These are phyloP conservation scores for Cirrhinus molitorella DNA, from an alignment of 2,797 vertebrate genomes.

Conservation along the genomic window DNA sequence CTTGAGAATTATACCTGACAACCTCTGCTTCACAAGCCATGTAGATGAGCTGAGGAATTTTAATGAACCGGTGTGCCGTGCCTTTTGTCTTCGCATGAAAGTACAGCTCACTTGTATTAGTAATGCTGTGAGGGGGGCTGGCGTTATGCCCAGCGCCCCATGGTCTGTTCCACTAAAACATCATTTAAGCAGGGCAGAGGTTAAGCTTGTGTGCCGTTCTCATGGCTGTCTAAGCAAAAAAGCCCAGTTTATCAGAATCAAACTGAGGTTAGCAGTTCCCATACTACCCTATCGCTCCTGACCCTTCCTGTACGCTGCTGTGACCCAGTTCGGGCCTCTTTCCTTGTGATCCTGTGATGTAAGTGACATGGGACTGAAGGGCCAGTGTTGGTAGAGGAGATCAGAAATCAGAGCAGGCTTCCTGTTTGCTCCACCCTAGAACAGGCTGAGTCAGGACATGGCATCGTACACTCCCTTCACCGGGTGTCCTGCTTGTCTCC, in stretches of 20 bases:
- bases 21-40: constrained; percentile 42
- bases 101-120: constrained; percentile 34
- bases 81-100: constrained; percentile 50
- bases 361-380: constrained; percentile 63
- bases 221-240: constrained; percentile 55
- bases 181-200: constrained; percentile 48
- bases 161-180: constrained; percentile 63
- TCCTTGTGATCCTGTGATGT: constrained; percentile 67
- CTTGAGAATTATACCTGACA: constrained; percentile 59
- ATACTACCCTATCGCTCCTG: constrained; percentile 57
- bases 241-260: constrained; percentile 54
- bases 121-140: constrained; percentile 54
- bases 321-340: constrained; percentile 38
- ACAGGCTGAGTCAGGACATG: constrained; percentile 52
- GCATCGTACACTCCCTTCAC: constrained; percentile 3
- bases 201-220: constrained; percentile 53
- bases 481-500: neutral
- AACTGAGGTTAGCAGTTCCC: constrained; percentile 59
- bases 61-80: constrained; percentile 44
- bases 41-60: constrained; percentile 54
- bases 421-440: constrained; percentile 46
- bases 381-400: constrained; percentile 19
- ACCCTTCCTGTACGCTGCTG: constrained; percentile 54
- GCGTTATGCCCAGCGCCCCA: constrained; percentile 52
- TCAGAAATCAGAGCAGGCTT: constrained; percentile 26